Evolutionary conservation across 2,888 invertebrate genomes (phyloP).

Genomic region (Thysanoteuthis rhombus): DNA sequence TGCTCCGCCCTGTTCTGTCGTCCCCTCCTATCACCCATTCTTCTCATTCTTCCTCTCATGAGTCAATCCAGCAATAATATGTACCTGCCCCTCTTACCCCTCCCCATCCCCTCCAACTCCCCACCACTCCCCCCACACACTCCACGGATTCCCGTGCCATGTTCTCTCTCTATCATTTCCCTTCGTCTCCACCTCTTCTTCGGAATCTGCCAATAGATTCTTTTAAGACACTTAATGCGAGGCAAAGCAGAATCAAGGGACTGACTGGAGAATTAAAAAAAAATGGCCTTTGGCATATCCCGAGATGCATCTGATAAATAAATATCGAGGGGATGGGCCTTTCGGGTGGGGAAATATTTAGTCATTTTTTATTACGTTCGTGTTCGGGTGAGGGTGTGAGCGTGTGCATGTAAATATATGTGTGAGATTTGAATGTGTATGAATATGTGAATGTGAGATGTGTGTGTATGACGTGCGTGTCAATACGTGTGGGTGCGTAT

Average conservation of each 20-base stretch:
- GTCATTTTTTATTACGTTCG: too few species aligned
- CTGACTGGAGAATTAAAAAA: background rate
- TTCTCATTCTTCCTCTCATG: background rate
- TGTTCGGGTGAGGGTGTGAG: too few species aligned
- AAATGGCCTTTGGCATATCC: background rate
- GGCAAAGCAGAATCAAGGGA: background rate
- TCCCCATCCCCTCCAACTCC: background rate
- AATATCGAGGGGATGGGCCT: too few species aligned
- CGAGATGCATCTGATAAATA: background rate
- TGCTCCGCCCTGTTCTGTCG: background rate
- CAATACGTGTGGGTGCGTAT: too few species aligned
- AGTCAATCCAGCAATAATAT: background rate
- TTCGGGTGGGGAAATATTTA: background rate
- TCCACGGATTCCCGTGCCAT: background rate
- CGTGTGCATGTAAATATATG: too few species aligned
- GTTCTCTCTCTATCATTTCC: background rate
- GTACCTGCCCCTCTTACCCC: background rate
- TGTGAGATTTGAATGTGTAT: too few species aligned
- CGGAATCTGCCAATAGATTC: background rate
- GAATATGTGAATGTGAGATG: too few species aligned
- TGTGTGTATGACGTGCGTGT: too few species aligned
- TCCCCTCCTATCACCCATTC: background rate
- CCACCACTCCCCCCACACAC: background rate
- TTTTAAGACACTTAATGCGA: background rate
- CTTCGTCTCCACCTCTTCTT: background rate